Percentiles rank a stretch among this genome's conserved stretches.
Conservation (phyloP, 2,797 vertebrate genomes). For the Coregonus ussuriensis region DNA sequence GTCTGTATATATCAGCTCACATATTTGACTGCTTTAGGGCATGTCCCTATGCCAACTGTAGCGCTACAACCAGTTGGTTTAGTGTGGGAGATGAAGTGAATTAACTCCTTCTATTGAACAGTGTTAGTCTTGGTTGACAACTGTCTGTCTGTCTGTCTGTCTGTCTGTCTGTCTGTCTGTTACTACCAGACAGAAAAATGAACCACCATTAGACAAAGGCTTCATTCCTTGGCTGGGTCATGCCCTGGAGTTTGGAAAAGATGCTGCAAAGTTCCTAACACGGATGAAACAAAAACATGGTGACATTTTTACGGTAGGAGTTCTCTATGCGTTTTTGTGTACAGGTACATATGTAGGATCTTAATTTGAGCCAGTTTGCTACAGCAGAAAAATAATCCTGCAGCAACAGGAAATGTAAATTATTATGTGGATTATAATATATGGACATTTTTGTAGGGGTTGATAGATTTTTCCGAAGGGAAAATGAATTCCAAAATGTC, state of each 20-base stretch:
- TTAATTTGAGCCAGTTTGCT: no score
- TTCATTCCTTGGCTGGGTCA: conserved; percentile 86
- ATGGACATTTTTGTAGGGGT: no score
- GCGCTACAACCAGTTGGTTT: conserved; percentile 41
- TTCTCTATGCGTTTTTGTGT: neutral
- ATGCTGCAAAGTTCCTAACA: conserved; percentile 80
- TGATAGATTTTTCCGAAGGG: no score
- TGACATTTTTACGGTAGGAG: conserved; percentile 87
- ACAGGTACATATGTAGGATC: no score
- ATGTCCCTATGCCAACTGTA: neutral
- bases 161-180: conserved; percentile 5
- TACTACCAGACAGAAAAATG: conserved; percentile 72
- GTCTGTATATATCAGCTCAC: neutral
- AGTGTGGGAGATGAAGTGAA: conserved; percentile 15
- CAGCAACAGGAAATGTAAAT: no score
- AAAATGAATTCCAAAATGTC: no score
- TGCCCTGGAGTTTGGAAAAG: conserved; percentile 82
- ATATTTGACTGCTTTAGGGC: neutral
- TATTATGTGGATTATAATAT: no score
- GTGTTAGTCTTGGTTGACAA: neutral
- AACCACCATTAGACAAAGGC: conserved; percentile 88
- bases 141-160: neutral
- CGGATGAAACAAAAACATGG: conserved; percentile 88
- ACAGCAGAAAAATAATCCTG: no score
- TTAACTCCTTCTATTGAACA: neutral